Conservation (phyloP, 1,140 invertebrate genomes). For the Ptiloglossa arizonensis region DNA sequence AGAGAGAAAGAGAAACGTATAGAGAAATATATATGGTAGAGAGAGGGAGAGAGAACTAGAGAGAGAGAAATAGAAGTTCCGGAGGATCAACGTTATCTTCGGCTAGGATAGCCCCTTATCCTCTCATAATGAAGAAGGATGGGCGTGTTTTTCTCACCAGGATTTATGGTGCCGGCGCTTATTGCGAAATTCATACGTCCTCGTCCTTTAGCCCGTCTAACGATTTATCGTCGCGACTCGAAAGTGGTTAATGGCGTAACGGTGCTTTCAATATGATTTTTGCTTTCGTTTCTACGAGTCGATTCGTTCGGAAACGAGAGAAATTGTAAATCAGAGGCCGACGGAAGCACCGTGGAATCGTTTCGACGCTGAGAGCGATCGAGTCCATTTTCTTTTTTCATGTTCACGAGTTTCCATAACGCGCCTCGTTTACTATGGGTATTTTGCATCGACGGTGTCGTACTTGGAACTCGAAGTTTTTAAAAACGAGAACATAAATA, state of each 20-base stretch:
- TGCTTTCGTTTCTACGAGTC: background rate
- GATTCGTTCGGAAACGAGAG: background rate
- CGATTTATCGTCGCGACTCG: conserved; percentile 22
- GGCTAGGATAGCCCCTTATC: conserved; percentile 24
- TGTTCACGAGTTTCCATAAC: too few species aligned
- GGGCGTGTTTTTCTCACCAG: conserved; percentile 42
- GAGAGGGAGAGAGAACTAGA: too few species aligned
- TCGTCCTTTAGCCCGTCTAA: conserved; percentile 18
- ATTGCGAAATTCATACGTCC: conserved; percentile 24
- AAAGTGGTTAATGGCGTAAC: conserved; percentile 15
- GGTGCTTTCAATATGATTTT: background rate
- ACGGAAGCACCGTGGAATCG: too few species aligned
- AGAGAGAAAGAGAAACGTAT: too few species aligned
- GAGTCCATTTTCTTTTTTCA: too few species aligned
- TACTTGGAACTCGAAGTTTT: too few species aligned
- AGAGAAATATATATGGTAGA: too few species aligned
- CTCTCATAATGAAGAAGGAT: conserved; percentile 39
- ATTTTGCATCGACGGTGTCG: too few species aligned
- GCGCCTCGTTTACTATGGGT: too few species aligned
- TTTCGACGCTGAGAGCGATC: too few species aligned
- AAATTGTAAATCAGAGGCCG: too few species aligned
- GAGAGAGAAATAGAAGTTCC: background rate
- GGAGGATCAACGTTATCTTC: conserved; percentile 18
- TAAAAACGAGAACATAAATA: too few species aligned
- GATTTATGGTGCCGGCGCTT: conserved; percentile 26